Evolutionary conservation across 2,888 invertebrate genomes (phyloP).

Genomic region (Acanthosepion lycidas): DNA sequence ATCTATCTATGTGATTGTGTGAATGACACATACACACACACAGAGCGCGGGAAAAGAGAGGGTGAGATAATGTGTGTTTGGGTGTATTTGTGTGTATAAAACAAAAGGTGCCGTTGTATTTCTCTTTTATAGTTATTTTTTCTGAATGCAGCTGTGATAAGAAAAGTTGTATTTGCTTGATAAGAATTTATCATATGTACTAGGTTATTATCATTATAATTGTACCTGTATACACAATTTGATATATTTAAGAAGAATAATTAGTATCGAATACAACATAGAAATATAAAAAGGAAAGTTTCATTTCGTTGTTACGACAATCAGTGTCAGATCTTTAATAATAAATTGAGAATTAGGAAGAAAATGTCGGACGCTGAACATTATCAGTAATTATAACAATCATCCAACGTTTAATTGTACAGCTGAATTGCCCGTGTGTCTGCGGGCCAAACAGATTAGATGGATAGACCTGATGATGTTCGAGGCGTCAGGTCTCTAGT

Average conservation of each 20-base stretch:
- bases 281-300: neutral
- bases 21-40: too few relatives aligned
- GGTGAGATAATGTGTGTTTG: too few relatives aligned
- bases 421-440: neutral
- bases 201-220: neutral
- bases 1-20: neutral
- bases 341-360: constrained; percentile 33
- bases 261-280: neutral
- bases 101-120: neutral
- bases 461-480: constrained; percentile 24
- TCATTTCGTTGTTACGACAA: neutral
- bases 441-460: neutral
- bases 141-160: too few relatives aligned
- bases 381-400: neutral
- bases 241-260: constrained; percentile 12
- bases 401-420: constrained; percentile 12
- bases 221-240: neutral
- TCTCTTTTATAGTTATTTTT: neutral
- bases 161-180: neutral
- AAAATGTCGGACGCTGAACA: constrained; percentile 16
- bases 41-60: too few relatives aligned
- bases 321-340: constrained; percentile 11
- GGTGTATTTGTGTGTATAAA: neutral
- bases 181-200: neutral
- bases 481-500: neutral